Base-by-base conservation (phyloP, 2,113 vertebrate genomes). In the Rhipidura dahli region DNA sequence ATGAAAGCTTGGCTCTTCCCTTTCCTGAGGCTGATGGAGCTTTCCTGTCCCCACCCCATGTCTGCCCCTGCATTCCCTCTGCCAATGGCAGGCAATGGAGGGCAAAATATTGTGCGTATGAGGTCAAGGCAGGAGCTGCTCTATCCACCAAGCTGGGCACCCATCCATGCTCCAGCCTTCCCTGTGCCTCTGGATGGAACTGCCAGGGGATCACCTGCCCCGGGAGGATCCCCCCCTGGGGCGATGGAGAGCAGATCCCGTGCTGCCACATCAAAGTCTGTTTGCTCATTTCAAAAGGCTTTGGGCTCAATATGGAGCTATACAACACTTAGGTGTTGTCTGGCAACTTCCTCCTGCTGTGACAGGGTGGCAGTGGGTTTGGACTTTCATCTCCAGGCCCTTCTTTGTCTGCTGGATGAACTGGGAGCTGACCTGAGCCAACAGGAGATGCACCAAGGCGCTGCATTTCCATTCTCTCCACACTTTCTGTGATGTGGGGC, bases 211-310 rank as follows among this genome's bases (percentile, higher is more conserved):
- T 27, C 61, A 19, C 63, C 71, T 54, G 57, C 40, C 33, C 44
- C 94, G 21, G 53, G 11, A 51, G 23, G 30, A 27, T 68, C 7
- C 10, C 27, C 21, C 13, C 9, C 65, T 28, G 1, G 2, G 1
- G 56, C 0, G 0, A 44, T 2, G 53, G 35, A 45, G 47, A 57
- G 44, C 68, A 53, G 60, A 40, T 83, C 83, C 50, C 33, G 11
- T 5, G 14, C 61, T 68, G 44, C 26, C 76, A 85, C 87, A 85
- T 96, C 91, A 95, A 96, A 96, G 95, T 6, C 56, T 83, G 51
- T 73, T 80, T 90, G 95, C 64, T 88, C 82, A 81, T 86, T 95
- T 92, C 93, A 93, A 96, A 96, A 83, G 87, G 30, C 53, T 47
- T 20, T 2, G 68, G 56, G 77, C 81, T 91, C 92, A 93, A 65